Evolutionary conservation across 1,140 invertebrate genomes (phyloP).

Genomic region (Atta colombica): DNA sequence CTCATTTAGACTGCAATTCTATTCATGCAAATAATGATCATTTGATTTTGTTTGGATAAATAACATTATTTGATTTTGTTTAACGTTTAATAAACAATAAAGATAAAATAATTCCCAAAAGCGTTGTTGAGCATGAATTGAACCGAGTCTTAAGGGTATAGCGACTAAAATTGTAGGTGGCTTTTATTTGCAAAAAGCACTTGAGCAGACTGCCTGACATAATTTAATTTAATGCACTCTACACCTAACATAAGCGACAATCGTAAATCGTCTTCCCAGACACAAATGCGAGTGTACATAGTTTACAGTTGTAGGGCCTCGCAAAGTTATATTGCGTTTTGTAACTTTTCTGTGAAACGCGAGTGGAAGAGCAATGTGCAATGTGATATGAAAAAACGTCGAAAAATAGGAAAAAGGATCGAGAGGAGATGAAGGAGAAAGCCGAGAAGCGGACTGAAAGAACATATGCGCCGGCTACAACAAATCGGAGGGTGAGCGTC

Average conservation of each 20-base stretch:
- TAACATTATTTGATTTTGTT: too few relatives aligned
- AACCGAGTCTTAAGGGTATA: too few relatives aligned
- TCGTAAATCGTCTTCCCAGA: conserved; percentile 8
- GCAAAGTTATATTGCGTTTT: conserved; percentile 72
- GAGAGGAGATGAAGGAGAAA: conserved; percentile 58
- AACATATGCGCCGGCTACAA: conserved; percentile 72
- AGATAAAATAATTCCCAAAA: too few relatives aligned
- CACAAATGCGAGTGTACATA: neutral
- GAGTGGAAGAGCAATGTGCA: conserved; percentile 68
- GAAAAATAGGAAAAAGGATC: conserved; percentile 55
- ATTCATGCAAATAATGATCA: too few relatives aligned
- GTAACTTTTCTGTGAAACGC: conserved; percentile 72
- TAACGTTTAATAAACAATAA: too few relatives aligned
- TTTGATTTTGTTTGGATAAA: too few relatives aligned
- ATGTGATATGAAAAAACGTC: conserved; percentile 72
- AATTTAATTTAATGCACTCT: conserved; percentile 20
- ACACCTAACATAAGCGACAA: neutral
- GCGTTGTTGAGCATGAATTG: too few relatives aligned
- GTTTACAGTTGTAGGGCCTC: conserved; percentile 46
- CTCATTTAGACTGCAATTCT: neutral
- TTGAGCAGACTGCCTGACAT: neutral
- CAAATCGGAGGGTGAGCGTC: conserved; percentile 61
- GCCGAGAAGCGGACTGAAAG: conserved; percentile 72
- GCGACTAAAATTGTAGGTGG: neutral
- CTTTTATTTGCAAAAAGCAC: conserved; percentile 4